phyloP scores from a whole-genome alignment of 2,113 vertebrate species.

The Solenodon paradoxus region DNA sequence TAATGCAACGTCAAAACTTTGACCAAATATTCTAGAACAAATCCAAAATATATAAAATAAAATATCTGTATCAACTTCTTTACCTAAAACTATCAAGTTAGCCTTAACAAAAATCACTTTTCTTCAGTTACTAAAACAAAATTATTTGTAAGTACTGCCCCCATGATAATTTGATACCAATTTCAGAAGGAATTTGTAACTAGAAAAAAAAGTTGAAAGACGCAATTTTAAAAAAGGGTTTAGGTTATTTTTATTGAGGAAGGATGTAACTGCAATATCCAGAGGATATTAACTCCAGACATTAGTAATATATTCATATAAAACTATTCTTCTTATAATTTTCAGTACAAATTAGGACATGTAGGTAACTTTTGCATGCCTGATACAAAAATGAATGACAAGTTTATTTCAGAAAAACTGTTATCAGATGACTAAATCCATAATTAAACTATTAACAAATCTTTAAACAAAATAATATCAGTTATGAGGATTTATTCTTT shows the following conservation, averaged over 20 bases:
- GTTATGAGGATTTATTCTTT: not conserved
- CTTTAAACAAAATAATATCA: not conserved
- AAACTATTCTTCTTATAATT: not conserved
- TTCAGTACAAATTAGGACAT: not conserved
- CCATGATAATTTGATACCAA: not conserved
- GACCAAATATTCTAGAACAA: not conserved
- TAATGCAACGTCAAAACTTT: not conserved
- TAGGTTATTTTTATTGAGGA: not conserved
- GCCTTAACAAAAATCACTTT: not conserved
- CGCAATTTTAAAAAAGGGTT: not conserved
- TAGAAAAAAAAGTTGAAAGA: not conserved
- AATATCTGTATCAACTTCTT: too few species aligned
- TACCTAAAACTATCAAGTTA: not conserved
- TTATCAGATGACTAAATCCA: not conserved
- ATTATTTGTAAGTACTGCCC: not conserved
- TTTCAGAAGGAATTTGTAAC: not conserved
- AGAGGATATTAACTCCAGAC: not conserved
- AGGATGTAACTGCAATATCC: not conserved
- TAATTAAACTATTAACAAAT: not conserved
- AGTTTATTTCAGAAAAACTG: not conserved
- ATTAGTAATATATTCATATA: not conserved
- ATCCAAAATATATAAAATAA: too few species aligned
- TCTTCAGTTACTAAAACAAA: slow-evolving; percentile 2
- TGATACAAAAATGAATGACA: not conserved
- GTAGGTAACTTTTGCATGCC: not conserved